phyloP scores from a whole-genome alignment of 37 sponge, comb jelly and placozoan genomes.

The Corticium candelabrum region DNA sequence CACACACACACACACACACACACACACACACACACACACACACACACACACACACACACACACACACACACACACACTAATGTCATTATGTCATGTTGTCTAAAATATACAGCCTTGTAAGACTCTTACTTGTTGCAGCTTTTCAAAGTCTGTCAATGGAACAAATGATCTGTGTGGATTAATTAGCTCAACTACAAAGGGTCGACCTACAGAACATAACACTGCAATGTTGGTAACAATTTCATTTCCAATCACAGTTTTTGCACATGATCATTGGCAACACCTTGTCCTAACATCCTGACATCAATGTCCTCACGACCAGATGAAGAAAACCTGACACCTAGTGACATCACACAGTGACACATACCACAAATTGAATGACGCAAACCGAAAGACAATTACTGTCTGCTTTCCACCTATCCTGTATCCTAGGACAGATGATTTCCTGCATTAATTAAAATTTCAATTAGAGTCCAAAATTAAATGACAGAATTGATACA shows the following conservation, averaged over 20 bases:
- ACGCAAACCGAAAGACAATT: not conserved
- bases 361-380: not conserved
- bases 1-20: too few relatives aligned
- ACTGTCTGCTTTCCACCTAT: not conserved
- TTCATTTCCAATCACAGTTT: not conserved
- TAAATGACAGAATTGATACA: not conserved
- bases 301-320: conserved; percentile 97
- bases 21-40: too few relatives aligned
- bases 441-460: conserved; percentile 7
- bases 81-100: too few relatives aligned
- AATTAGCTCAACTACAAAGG: conserved; percentile 67
- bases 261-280: not conserved
- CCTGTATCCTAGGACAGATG: not conserved
- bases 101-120: too few relatives aligned
- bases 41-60: too few relatives aligned
- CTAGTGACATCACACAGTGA: not conserved
- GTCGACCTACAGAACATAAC: conserved; percentile 36
- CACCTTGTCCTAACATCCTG: conserved; percentile 84
- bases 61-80: too few relatives aligned
- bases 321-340: conserved; percentile 62
- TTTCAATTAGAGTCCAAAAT: not conserved
- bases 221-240: not conserved
- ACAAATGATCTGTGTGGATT: conserved; percentile 39
- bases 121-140: conserved; percentile 1
- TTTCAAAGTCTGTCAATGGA: not conserved